phyloP scores from a whole-genome alignment of 2,797 vertebrate species.

The Prunella strophiata region DNA sequence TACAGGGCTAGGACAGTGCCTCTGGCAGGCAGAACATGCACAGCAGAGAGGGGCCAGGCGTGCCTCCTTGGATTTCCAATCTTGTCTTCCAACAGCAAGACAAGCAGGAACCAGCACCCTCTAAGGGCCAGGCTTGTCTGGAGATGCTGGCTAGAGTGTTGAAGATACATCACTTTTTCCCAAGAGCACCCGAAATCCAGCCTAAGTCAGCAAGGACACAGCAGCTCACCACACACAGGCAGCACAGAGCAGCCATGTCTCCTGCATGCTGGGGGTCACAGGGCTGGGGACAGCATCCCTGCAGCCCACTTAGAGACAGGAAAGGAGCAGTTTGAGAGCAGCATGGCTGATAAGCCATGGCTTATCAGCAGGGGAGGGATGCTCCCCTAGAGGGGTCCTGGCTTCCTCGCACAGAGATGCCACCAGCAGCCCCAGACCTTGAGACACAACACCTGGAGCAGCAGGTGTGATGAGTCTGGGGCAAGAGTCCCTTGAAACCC shows the following conservation, averaged over 20 bases:
- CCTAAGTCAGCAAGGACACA: not conserved
- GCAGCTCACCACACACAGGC: not conserved
- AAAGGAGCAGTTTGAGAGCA: slow-evolving; percentile 10
- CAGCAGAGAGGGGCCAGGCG: not conserved
- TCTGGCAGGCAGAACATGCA: not conserved
- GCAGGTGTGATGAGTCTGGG: not conserved
- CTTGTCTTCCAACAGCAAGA: not conserved
- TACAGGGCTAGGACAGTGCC: not conserved
- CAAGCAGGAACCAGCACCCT: not conserved
- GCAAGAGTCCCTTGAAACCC: not conserved
- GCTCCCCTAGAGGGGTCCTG: fast-evolving
- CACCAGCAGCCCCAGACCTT: not conserved
- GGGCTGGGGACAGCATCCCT: not conserved
- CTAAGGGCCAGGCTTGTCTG: not conserved
- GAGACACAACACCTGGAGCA: not conserved
- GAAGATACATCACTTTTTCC: not conserved
- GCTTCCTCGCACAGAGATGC: not conserved
- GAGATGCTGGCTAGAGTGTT: not conserved
- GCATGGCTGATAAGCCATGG: not conserved
- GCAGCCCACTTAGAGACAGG: not conserved
- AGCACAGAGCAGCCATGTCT: not conserved
- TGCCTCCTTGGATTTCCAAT: not conserved
- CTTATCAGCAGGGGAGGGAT: not conserved
- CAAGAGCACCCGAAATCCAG: not conserved
- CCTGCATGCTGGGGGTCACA: fast-evolving